Evolutionary conservation across 2,797 vertebrate genomes (phyloP).

Genomic region (Micromesistius poutassou): DNA sequence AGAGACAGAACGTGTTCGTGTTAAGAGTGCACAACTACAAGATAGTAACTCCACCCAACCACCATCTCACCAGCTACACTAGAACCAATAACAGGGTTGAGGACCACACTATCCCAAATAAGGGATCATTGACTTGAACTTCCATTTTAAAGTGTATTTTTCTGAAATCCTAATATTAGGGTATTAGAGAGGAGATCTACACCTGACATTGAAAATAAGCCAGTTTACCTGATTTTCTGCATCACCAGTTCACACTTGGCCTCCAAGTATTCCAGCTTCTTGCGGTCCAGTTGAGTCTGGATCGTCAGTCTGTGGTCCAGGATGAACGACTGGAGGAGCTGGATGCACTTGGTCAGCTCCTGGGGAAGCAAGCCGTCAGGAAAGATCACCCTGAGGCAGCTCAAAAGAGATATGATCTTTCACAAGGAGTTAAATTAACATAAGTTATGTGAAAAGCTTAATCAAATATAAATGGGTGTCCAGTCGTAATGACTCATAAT

Average conservation of each 20-base stretch:
- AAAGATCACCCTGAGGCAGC: too few species aligned
- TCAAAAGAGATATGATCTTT: too few species aligned
- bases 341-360: conserved; percentile 79
- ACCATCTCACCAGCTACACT: not conserved
- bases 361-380: conserved; percentile 32
- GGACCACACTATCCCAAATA: not conserved
- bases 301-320: conserved; percentile 77
- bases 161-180: not conserved
- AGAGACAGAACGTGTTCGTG: not conserved
- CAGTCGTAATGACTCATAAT: too few species aligned
- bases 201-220: not conserved
- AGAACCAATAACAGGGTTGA: not conserved
- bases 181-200: not conserved
- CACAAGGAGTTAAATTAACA: too few species aligned
- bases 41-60: not conserved
- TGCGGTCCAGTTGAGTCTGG: conserved; percentile 79
- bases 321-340: conserved; percentile 77
- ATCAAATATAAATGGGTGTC: not conserved
- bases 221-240: conserved; percentile 79
- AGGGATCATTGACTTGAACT: not conserved
- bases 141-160: not conserved
- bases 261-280: conserved; percentile 82
- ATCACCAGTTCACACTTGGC: conserved; percentile 81
- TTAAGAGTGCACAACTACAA: not conserved
- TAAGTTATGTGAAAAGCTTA: not conserved